phyloP scores from a whole-genome alignment of 2,113 vertebrate genomes.

The Larimichthys crocea region DNA sequence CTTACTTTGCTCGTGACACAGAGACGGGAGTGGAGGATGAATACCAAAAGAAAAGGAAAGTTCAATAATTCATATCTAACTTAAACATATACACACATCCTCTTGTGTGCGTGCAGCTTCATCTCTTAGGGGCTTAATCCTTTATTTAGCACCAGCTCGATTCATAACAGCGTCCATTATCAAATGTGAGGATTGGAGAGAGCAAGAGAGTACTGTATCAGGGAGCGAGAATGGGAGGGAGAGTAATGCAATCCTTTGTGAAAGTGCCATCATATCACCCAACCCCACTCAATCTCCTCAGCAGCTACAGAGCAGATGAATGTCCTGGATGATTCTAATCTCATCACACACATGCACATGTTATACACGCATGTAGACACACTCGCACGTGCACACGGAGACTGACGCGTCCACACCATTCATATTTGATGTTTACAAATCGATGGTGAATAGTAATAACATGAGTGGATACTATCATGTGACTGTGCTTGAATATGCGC shows the following conservation, averaged over 20 bases:
- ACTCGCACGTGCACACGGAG: constrained; percentile 15
- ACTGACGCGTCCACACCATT: constrained; percentile 54
- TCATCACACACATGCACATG: constrained; percentile 51
- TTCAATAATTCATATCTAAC: constrained; percentile 8
- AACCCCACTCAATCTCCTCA: constrained; percentile 70
- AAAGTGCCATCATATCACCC: constrained; percentile 73
- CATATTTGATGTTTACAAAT: constrained; percentile 68
- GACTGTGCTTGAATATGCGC: constrained; percentile 33
- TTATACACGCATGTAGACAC: background rate
- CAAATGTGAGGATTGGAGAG: constrained; percentile 55
- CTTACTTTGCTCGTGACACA: background rate
- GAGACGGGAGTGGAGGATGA: constrained; percentile 9
- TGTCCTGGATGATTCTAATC: constrained; percentile 77
- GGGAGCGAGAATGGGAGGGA: constrained; percentile 41
- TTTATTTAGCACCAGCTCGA: constrained; percentile 47
- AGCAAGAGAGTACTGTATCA: constrained; percentile 35
- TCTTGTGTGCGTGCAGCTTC: background rate
- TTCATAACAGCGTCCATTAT: constrained; percentile 63
- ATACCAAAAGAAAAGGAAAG: constrained; percentile 13
- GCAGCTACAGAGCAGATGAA: constrained; percentile 77
- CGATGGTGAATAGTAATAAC: constrained; percentile 58
- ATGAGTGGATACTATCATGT: constrained; percentile 31
- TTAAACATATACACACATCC: constrained; percentile 6
- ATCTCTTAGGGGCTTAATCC: constrained; percentile 45
- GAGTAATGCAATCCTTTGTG: constrained; percentile 75